A percentile compares a stretch with the other conserved stretches of the same genome.
phyloP scores from a whole-genome alignment of 2,888 invertebrate genomes.

The Oxycera nigricornis region DNA sequence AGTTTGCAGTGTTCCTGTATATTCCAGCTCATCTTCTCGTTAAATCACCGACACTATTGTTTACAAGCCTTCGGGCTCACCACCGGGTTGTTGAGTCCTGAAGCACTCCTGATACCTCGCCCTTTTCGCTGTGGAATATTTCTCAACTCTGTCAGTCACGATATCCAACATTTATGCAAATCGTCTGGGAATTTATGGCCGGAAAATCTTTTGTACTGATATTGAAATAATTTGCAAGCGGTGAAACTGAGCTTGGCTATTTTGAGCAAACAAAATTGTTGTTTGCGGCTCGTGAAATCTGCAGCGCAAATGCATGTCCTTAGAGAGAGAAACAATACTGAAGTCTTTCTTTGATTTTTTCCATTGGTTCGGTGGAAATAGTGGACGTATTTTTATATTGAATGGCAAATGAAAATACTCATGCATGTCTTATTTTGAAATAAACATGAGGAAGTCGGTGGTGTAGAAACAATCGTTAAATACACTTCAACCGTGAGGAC shows the following conservation, averaged over 20 bases:
- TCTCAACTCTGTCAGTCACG: slow-evolving; percentile 34
- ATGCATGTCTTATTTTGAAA: too few species aligned
- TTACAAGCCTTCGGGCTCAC: neutral
- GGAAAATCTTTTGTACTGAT: slow-evolving; percentile 35
- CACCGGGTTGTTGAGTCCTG: too few species aligned
- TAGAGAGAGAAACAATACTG: too few species aligned
- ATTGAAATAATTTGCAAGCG: slow-evolving; percentile 36
- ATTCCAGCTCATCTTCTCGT: neutral
- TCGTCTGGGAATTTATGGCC: slow-evolving; percentile 38
- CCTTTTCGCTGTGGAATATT: neutral
- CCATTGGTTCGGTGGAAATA: too few species aligned
- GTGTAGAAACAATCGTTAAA: too few species aligned
- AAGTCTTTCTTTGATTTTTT: too few species aligned
- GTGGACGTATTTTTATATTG: too few species aligned
- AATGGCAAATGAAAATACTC: too few species aligned
- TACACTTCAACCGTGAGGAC: too few species aligned
- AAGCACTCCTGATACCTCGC: neutral
- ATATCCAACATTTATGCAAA: slow-evolving; percentile 43
- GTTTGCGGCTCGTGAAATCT: neutral
- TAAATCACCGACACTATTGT: too few species aligned
- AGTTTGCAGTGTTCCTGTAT: neutral
- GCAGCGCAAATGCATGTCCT: too few species aligned
- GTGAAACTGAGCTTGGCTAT: slow-evolving; percentile 26
- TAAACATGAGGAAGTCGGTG: too few species aligned
- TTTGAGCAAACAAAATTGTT: slow-evolving; percentile 24